These are phyloP conservation scores for Berghia stephanieae DNA, from an alignment of 1,140 invertebrate genomes.

Conservation along the genomic window DNA sequence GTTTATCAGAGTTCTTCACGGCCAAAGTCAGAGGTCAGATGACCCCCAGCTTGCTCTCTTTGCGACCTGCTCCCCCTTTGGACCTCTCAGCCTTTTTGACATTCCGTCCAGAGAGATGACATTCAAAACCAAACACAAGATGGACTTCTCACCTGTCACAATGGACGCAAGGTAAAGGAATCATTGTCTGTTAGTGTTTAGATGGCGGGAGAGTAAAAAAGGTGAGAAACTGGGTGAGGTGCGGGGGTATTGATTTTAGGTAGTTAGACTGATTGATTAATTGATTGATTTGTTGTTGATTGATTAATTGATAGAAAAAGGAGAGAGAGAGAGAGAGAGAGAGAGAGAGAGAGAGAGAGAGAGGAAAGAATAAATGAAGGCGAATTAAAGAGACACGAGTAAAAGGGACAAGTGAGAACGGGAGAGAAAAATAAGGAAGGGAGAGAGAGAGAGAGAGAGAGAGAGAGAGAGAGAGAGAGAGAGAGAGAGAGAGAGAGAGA, in stretches of 20 bases:
- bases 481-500: neutral
- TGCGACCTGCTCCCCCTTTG: constrained; percentile 97
- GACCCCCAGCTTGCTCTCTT: constrained; percentile 81
- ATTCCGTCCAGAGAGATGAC: constrained; percentile 84
- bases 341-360: neutral
- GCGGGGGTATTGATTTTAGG: neutral
- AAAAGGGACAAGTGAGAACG: neutral
- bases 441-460: neutral
- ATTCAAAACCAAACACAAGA: constrained; percentile 99
- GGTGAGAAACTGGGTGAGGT: no score
- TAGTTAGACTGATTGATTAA: no score
- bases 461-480: neutral
- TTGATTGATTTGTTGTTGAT: no score
- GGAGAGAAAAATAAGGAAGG: neutral
- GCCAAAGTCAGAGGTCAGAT: constrained; percentile 90
- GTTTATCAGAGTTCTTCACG: constrained; percentile 92
- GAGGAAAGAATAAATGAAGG: neutral
- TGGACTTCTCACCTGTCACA: constrained; percentile 93
- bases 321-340: neutral
- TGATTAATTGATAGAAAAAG: no score
- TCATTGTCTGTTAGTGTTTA: no score
- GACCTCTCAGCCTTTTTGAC: constrained; percentile 81
- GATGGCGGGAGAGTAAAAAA: neutral
- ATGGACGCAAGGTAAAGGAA: constrained; percentile 97
- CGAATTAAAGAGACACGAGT: neutral